Evolutionary conservation across 2,113 vertebrate species (phyloP), one percentile per base, ranked within the genome.

Genomic region (Labeo rohita): DNA sequence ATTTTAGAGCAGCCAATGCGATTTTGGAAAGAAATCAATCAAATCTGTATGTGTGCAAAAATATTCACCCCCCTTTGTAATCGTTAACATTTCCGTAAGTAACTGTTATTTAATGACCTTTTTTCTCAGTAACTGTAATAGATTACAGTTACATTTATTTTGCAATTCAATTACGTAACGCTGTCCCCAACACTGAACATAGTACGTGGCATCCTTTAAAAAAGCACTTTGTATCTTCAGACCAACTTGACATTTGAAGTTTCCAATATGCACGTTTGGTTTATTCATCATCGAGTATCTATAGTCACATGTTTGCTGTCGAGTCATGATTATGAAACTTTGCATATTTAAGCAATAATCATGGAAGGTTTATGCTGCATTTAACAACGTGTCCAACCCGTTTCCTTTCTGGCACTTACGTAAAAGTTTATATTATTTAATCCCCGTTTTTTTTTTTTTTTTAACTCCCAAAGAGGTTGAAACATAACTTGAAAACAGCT

Each of bases 161-260:
- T 39, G 39, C 5, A 3, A 39, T 39, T 39, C 3, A 39, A 39
- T 39, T 39, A 39, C 39, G 39, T 39, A 39, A 39, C 39, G 39
- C 39, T 39, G 39, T 39, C 56, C 56, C 56, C 56, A 61, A 61
- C 56, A 61, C 56, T 61, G 56, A n/a, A 50, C 72, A 79, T 11
- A 56, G 77, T 90, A 84, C 12, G 85, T 89, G 83, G 90, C 88
- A 52, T 83, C 80, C 49, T 80, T 88, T 83, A 91, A 89, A 92
- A 92, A 94, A 94, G 95, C 94, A 95, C 95, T 95, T 95, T 95
- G 87, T 50, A 82, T 82, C 80, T 82, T 70, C 80, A 66, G 90
- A 91, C 87, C 88, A 93, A 94, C 92, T 93, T 95, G 93, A 95
- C 92, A 84, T 86, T 89, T 86, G 91, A 87, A 89, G 88, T 88